Percentiles rank a stretch among this genome's conserved stretches.
Evolutionary conservation across 2,797 vertebrate species (phyloP).

Genomic region (Loris lydekkerianus): DNA sequence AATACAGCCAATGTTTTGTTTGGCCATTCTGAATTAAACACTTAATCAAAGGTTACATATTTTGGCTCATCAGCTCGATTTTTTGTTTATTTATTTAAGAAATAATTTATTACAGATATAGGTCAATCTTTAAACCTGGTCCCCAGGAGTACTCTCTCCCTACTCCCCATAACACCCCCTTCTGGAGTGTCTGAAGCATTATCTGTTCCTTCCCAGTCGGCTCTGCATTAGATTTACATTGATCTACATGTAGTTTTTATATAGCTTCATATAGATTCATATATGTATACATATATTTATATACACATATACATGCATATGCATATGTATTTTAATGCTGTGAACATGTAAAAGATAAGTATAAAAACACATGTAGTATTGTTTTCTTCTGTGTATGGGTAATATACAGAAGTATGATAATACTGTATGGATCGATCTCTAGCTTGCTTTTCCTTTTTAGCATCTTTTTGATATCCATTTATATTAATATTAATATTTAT

Average conservation of each 20-base stretch:
- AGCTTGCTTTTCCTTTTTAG: constrained; percentile 28
- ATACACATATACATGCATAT: not conserved
- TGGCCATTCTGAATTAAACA: constrained; percentile 28
- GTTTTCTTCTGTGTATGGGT: not conserved
- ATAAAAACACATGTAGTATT: not conserved
- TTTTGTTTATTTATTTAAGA: constrained; percentile 25
- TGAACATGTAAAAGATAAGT: not conserved
- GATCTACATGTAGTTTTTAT: not conserved
- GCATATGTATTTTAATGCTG: not conserved
- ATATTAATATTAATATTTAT: constrained; percentile 21
- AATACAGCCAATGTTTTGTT: not conserved
- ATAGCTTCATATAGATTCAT: not conserved
- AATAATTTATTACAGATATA: not conserved
- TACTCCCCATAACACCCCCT: not conserved
- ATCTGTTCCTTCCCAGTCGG: not conserved
- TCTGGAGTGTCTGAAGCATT: not conserved
- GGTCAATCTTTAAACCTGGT: not conserved
- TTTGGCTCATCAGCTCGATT: not conserved
- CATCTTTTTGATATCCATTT: constrained; percentile 5
- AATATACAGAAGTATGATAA: not conserved
- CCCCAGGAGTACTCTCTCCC: not conserved
- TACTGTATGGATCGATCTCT: not conserved
- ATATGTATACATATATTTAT: not conserved
- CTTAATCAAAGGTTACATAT: not conserved
- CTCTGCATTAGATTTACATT: not conserved